Evolutionary conservation across 2,797 vertebrate species (phyloP).

Genomic region (Halcyon badia): DNA sequence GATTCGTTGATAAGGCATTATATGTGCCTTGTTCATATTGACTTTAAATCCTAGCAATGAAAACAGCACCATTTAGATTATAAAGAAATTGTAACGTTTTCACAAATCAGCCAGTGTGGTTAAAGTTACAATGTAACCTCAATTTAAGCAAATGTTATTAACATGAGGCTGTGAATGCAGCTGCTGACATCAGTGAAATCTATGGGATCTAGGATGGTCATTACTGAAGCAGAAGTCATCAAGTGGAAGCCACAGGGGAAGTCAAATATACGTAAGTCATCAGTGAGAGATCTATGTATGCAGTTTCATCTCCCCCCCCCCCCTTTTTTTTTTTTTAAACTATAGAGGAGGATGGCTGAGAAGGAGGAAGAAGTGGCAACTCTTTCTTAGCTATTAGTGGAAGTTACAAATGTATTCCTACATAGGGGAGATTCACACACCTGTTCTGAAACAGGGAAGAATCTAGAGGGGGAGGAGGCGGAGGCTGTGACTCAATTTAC

Average conservation of each 20-base stretch:
- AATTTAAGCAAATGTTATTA: not conserved
- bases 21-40: not conserved
- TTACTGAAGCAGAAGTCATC: not conserved
- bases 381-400: not conserved
- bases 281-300: not conserved
- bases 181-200: not conserved
- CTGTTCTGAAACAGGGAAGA: not conserved
- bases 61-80: not conserved
- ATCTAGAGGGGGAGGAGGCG: not conserved
- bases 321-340: not conserved
- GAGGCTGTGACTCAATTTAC: not conserved
- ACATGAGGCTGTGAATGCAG: not conserved
- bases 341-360: not conserved
- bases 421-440: not conserved
- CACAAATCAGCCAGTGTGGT: not conserved
- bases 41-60: slow-evolving; percentile 23
- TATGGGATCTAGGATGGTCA: not conserved
- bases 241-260: not conserved
- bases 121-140: not conserved
- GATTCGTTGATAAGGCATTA: slow-evolving; percentile 1
- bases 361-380: not conserved
- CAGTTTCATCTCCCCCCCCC: not conserved
- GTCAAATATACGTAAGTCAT: not conserved
- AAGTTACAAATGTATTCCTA: not conserved
- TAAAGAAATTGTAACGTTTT: not conserved